Evolutionary conservation across 2,888 invertebrate genomes (phyloP).

Genomic region (Tenthredo distinguenda): DNA sequence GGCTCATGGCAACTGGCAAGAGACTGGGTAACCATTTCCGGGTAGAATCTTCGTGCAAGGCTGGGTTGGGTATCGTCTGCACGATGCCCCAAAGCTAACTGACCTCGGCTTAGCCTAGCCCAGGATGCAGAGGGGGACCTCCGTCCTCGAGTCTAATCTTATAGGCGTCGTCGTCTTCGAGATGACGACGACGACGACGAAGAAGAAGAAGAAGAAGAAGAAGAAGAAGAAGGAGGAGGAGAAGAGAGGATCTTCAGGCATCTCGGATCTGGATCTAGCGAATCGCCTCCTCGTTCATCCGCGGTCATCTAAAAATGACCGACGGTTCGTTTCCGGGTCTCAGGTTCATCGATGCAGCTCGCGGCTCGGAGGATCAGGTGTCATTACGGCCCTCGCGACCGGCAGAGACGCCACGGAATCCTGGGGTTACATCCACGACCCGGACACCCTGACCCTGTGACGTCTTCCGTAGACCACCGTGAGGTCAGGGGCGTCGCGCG

Average conservation of each 20-base stretch:
- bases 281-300: slow-evolving; percentile 55
- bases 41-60: slow-evolving; percentile 69
- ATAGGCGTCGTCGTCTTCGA: slow-evolving; percentile 56
- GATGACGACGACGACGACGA: slow-evolving; percentile 28
- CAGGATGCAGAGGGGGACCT: slow-evolving; percentile 29
- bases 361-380: slow-evolving; percentile 70
- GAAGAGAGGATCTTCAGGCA: slow-evolving; percentile 17
- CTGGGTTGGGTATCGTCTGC: slow-evolving; percentile 64
- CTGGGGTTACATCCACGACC: slow-evolving; percentile 46
- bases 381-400: slow-evolving; percentile 65
- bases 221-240: slow-evolving; percentile 39
- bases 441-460: slow-evolving; percentile 43
- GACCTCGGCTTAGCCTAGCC: slow-evolving; percentile 71
- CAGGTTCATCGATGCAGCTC: slow-evolving; percentile 68
- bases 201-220: slow-evolving; percentile 24
- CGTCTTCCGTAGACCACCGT: slow-evolving; percentile 37
- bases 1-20: slow-evolving; percentile 58
- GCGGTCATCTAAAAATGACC: slow-evolving; percentile 66
- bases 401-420: slow-evolving; percentile 45
- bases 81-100: slow-evolving; percentile 77
- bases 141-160: slow-evolving; percentile 28
- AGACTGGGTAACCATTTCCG: slow-evolving; percentile 67
- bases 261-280: slow-evolving; percentile 46
- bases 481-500: slow-evolving; percentile 46
- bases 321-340: slow-evolving; percentile 74